phyloP scores from a whole-genome alignment of 1,140 invertebrate species.

The Drosophila gunungcola region DNA sequence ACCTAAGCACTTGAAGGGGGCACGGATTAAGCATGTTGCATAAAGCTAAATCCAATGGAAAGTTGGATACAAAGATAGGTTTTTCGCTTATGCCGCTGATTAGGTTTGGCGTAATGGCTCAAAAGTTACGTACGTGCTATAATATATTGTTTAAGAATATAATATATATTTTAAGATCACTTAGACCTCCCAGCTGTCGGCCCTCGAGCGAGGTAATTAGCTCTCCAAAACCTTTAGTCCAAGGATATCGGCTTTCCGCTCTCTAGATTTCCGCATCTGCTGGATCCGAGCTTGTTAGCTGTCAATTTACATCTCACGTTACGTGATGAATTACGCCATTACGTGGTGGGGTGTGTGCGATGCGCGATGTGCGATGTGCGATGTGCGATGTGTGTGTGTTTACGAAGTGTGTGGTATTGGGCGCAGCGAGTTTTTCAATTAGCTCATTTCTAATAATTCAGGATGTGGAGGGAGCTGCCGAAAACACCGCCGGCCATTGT shows the following conservation, averaged over 20 bases:
- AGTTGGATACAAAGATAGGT: background rate
- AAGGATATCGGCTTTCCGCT: constrained; percentile 1
- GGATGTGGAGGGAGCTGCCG: constrained; percentile 25
- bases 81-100: constrained; percentile 10
- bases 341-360: constrained; percentile 13
- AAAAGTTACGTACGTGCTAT: background rate
- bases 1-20: constrained; percentile 13
- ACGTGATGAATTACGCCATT: constrained; percentile 64
- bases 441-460: constrained; percentile 70
- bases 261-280: constrained; percentile 9
- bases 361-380: background rate
- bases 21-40: constrained; percentile 13
- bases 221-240: background rate
- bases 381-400: background rate
- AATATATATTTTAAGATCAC: no score
- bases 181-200: no score
- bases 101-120: background rate
- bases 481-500: constrained; percentile 55
- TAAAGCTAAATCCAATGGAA: background rate
- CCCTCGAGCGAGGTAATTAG: background rate
- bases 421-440: constrained; percentile 72
- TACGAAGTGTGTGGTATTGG: background rate
- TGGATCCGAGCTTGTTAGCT: constrained; percentile 35
- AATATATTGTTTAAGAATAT: no score
- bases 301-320: constrained; percentile 59